Base-by-base conservation (phyloP, 2,113 vertebrate genomes). In the Chinchilla lanigera region DNA sequence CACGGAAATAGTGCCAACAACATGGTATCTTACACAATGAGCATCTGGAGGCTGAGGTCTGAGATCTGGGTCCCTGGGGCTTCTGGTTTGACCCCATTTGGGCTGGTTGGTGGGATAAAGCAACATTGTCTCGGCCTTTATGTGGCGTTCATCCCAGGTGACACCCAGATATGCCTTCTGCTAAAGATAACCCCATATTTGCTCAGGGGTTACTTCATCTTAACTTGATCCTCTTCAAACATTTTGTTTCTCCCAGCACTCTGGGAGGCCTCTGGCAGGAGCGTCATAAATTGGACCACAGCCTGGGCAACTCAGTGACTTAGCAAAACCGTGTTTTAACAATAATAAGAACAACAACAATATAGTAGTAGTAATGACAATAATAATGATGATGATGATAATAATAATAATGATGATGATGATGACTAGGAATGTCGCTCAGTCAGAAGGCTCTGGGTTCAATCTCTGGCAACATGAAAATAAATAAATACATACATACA, bases 131-230 rank as follows among this genome's bases (percentile, higher is more conserved):
- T 1, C 0, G 0, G 13, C 14, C 52, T 14, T 73, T 17, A 19
- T 2, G 20, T 8, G 22, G 19, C 1, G 0, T 9, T 7, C 16
- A 17, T 30, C 26, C 41, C 5, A 17, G 0, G 1, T 6, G 16
- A 0, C 0, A 8, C 38, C 54, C 35, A 65, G 33, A 24, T 1
- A 11, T 6, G 35, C 33, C 28, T 65, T 83, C 16, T 8, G 24
- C 38, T n/a, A 41, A 54, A 50, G 30, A 33, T 11, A 6, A 5
- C 12, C 24, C 19, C 52, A 19, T 7, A 4, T 24, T 4, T 28
- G 28, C 3, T 19, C 38, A n/a, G 61, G 5, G 4, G 1, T 1
- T 19, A 20, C 5, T 16, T 90, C 35, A 33, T 4, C 22, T 50
- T 84, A 73, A 41, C 10, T 6, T 5, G 11, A 41, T 30, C 35